These are phyloP conservation scores for Scaptomyza polygonia DNA, from an alignment of 2,888 invertebrate genomes.

Conservation along the genomic window DNA sequence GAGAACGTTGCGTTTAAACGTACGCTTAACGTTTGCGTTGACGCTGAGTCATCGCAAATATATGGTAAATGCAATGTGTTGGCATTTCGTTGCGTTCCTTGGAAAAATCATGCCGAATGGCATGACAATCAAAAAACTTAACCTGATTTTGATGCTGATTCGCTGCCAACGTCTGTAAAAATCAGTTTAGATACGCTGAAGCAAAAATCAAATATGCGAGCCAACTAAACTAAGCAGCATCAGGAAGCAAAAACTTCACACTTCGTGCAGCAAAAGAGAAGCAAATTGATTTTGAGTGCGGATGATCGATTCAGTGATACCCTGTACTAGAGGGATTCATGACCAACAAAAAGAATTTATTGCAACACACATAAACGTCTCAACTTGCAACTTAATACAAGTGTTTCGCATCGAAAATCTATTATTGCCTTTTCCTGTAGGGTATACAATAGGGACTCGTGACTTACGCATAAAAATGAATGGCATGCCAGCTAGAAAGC, in stretches of 20 bases:
- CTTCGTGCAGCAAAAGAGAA: conserved; percentile 13
- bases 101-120: conserved; percentile 46
- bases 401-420: conserved; percentile 5
- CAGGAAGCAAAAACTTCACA: conserved; percentile 49
- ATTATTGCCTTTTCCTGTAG: not conserved
- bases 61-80: conserved; percentile 45
- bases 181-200: conserved; percentile 33
- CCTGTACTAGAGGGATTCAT: conserved; percentile 1
- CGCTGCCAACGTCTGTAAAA: conserved; percentile 25
- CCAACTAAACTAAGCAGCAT: conserved; percentile 51
- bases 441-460: conserved; percentile 40
- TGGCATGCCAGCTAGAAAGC: conserved; percentile 26
- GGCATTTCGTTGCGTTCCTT: conserved; percentile 21
- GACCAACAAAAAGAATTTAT: not conserved
- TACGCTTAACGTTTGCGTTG: conserved; percentile 26
- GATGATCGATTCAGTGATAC: not conserved
- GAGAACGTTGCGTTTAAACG: conserved; percentile 19
- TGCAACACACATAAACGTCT: not conserved
- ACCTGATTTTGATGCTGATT: conserved; percentile 22
- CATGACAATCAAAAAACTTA: conserved; percentile 44
- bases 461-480: conserved; percentile 72
- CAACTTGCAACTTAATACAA: not conserved
- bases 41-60: conserved; percentile 38
- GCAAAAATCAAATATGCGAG: conserved; percentile 65
- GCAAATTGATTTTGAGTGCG: conserved; percentile 3